Percentiles rank a stretch among this genome's conserved stretches.
phyloP scores from a whole-genome alignment of 1,140 invertebrate species.

The Drosophila carrolli region DNA sequence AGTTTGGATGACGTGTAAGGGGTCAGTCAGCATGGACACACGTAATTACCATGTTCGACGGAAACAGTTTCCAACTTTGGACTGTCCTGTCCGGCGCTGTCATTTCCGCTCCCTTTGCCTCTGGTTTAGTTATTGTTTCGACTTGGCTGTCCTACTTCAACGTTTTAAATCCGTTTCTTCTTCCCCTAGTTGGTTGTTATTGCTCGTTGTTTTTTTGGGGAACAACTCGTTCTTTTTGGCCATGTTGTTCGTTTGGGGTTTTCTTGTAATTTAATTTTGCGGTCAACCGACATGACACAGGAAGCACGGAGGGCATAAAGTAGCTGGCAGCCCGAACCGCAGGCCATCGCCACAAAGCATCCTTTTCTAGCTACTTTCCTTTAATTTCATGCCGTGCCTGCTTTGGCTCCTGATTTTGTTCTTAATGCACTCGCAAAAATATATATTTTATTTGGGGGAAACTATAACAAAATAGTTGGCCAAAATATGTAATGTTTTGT shows the following conservation, averaged over 20 bases:
- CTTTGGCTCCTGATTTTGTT: constrained; percentile 16
- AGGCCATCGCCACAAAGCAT: constrained; percentile 38
- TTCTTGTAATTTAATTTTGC: constrained; percentile 81
- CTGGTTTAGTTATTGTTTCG: constrained; percentile 50
- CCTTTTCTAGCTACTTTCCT: constrained; percentile 48
- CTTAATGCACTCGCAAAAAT: constrained; percentile 6
- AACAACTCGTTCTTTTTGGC: constrained; percentile 65
- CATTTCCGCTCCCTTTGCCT: constrained; percentile 11
- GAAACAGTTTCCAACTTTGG: constrained; percentile 62
- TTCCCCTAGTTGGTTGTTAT: constrained; percentile 24
- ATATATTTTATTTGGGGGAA: background rate
- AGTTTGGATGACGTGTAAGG: constrained; percentile 48
- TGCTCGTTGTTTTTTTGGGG: constrained; percentile 29
- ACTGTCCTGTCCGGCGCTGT: constrained; percentile 18
- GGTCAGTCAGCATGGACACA: constrained; percentile 44
- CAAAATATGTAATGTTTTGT: background rate
- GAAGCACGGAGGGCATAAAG: constrained; percentile 54
- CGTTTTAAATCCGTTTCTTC: constrained; percentile 17
- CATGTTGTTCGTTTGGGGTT: constrained; percentile 54
- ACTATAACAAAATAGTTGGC: too few relatives aligned
- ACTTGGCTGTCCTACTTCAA: constrained; percentile 44
- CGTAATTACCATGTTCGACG: constrained; percentile 71
- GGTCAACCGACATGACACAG: constrained; percentile 74
- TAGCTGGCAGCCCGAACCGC: constrained; percentile 35
- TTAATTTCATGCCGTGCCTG: constrained; percentile 46